phyloP scores from a whole-genome alignment of 1,140 invertebrate genomes.

The Diorhabda elongata region DNA sequence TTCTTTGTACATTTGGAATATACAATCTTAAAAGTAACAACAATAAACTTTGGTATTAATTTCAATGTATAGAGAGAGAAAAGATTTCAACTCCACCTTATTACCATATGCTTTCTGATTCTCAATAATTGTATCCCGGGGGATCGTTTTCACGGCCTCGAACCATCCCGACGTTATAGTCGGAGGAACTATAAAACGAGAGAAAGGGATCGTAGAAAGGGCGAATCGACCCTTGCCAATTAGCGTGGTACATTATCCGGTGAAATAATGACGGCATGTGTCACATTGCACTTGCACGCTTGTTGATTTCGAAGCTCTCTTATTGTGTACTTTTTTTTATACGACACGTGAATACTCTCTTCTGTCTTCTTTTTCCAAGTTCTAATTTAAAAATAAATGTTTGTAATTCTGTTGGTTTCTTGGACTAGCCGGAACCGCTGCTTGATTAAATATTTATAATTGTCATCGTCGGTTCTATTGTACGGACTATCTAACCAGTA shows the following conservation, averaged over 20 bases:
- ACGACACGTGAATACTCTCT: constrained; percentile 11
- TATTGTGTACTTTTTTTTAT: not conserved
- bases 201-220: constrained; percentile 20
- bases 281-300: constrained; percentile 34
- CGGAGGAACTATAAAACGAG: constrained; percentile 10
- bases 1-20: too few relatives aligned
- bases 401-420: too few relatives aligned
- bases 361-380: not conserved
- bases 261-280: constrained; percentile 35
- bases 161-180: not conserved
- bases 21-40: too few relatives aligned
- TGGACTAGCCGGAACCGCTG: too few relatives aligned
- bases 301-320: constrained; percentile 21
- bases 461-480: too few relatives aligned
- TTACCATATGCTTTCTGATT: constrained; percentile 37
- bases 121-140: constrained; percentile 35
- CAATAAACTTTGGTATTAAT: constrained; percentile 7
- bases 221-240: constrained; percentile 32
- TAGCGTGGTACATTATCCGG: constrained; percentile 31
- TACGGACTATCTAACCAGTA: too few relatives aligned
- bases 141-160: constrained; percentile 32
- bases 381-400: too few relatives aligned
- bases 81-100: constrained; percentile 19
- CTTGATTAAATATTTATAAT: too few relatives aligned
- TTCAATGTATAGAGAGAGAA: not conserved